Conservation (phyloP, 2,113 vertebrate species). For the Dolichallabes microphthalmus region DNA sequence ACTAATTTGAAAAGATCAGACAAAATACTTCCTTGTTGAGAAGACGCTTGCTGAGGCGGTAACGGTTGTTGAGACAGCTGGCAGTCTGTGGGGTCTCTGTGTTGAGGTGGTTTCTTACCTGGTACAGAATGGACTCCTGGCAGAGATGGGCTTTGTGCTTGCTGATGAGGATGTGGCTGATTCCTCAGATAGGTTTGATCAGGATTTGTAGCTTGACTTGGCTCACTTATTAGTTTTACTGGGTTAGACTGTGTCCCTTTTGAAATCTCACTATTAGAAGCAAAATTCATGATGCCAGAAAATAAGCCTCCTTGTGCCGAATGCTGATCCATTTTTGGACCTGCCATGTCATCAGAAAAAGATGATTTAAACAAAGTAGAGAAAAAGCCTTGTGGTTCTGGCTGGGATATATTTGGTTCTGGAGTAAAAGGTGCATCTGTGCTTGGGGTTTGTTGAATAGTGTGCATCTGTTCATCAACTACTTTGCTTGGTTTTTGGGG, state of each 20-base stretch:
- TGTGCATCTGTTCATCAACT: constrained; percentile 11
- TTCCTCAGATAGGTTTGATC: constrained; percentile 33
- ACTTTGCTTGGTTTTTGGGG: constrained; percentile 43
- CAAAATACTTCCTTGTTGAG: constrained; percentile 65
- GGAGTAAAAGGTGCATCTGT: background rate
- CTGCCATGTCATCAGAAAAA: constrained; percentile 51
- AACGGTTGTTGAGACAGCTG: constrained; percentile 45
- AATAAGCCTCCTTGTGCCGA: constrained; percentile 67
- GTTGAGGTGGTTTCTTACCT: constrained; percentile 51
- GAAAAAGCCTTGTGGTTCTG: constrained; percentile 62
- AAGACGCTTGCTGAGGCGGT: constrained; percentile 48
- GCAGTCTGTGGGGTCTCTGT: constrained; percentile 30
- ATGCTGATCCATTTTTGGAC: constrained; percentile 32
- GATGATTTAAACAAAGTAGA: constrained; percentile 67
- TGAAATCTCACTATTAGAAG: constrained; percentile 59
- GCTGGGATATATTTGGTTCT: constrained; percentile 41
- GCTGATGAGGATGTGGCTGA: constrained; percentile 53
- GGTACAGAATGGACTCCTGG: constrained; percentile 54
- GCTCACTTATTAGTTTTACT: constrained; percentile 49
- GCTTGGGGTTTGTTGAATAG: constrained; percentile 11
- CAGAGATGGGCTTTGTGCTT: constrained; percentile 41
- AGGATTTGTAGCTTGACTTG: constrained; percentile 44
- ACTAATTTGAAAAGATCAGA: constrained; percentile 67
- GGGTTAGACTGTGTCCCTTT: constrained; percentile 53
- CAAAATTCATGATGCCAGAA: constrained; percentile 68